These are phyloP conservation scores for Nibea coibor DNA, from an alignment of 2,113 vertebrate species.

Conservation along the genomic window DNA sequence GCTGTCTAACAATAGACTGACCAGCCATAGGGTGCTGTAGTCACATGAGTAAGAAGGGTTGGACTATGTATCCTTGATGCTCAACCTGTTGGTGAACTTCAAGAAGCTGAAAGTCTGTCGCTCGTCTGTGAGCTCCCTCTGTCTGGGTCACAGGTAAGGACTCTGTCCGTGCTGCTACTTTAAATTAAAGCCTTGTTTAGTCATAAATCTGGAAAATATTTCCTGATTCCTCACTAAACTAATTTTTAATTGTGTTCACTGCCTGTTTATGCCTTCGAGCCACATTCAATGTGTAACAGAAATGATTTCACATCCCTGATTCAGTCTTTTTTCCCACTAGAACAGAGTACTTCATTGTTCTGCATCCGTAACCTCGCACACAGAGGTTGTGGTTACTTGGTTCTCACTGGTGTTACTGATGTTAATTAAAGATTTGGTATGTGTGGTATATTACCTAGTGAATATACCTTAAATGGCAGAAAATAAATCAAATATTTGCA, in stretches of 20 bases:
- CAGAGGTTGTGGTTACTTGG: neutral
- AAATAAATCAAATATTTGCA: neutral
- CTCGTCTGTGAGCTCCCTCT: constrained; percentile 53
- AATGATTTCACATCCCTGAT: neutral
- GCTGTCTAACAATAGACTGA: constrained; percentile 81
- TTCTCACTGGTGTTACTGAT: neutral
- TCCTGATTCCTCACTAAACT: neutral
- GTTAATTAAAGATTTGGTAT: too few relatives aligned
- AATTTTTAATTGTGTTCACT: neutral
- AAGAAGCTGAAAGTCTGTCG: constrained; percentile 60
- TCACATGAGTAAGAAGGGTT: constrained; percentile 80
- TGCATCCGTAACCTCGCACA: neutral
- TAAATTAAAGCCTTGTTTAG: neutral
- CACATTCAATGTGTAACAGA: neutral
- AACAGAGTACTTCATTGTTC: neutral
- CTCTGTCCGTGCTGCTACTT: constrained; percentile 8
- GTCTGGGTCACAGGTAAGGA: constrained; percentile 73
- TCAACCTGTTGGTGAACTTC: constrained; percentile 59
- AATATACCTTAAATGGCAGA: neutral
- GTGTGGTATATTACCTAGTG: too few relatives aligned
- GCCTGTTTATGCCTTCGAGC: constrained; percentile 5
- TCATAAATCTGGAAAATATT: neutral
- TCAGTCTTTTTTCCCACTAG: neutral
- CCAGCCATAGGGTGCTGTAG: constrained; percentile 66
- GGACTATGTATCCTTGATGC: constrained; percentile 77